Base-by-base conservation (phyloP, 2,797 vertebrate species). In the Siniperca scherzeri region DNA sequence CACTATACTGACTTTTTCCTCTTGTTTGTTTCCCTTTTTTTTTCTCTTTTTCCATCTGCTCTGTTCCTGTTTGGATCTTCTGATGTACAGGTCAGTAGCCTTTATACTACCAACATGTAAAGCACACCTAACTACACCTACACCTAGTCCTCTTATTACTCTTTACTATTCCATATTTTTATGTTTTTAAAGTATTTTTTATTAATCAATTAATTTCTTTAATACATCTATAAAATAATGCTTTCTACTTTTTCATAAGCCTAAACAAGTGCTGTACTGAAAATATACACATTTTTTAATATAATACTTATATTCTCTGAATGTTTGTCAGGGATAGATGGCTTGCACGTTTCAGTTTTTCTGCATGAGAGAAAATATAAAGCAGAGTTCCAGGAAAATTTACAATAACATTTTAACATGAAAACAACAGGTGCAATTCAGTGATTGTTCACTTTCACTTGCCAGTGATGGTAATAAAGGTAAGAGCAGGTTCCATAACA, bases 401-500 rank as follows among this genome's bases (percentile, higher is more conserved):
- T 55, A 83, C 57, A 70, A 33, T 59, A 71, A 77, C 42, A 44
- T 74, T 78, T 66, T 40, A 74, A 78, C 27, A 10, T 67, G 74
- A 83, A 83, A 81, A 89, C 89, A 88, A 90, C 90, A 89, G 88
- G 89, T 93, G 87, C 74, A 48, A 53, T 72, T 84, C 66, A 55
- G 75, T 14, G 86, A 81, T 74, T 69, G 4, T 84, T 87, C 80
- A 56, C 81, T 86, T 85, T 80, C 74, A 70, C 81, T 77, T 22
- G 66, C 64, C 76, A 36, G 78, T 7, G 85, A 86, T 74, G 87
- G 89, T 69, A 92, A 92, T 94, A 91, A 92, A 93, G 87, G 92
- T 93, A 92, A 93, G 88, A 92, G 92, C 88, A 55, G 91, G 92
- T 93, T 95, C 94, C 89, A 91, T 94, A 94, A 91, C 93, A 94